Conservation (phyloP, 2,888 invertebrate species). For the Steromphala cineraria region DNA sequence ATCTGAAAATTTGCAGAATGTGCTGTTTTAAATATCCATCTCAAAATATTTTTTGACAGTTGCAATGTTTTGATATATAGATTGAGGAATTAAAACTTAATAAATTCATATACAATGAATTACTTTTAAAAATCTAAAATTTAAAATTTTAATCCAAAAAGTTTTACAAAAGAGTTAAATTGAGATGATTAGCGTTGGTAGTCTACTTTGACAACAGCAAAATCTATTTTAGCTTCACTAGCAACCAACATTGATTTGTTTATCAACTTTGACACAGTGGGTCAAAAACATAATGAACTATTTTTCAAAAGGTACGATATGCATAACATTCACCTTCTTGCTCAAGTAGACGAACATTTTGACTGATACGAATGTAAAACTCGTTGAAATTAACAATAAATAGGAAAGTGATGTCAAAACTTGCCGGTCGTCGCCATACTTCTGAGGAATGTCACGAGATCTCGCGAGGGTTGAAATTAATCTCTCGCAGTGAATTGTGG, state of each 20-base stretch:
- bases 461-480: background rate
- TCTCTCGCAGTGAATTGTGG: conserved; percentile 15
- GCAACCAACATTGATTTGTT: conserved; percentile 33
- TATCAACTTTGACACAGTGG: background rate
- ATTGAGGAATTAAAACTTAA: too few relatives aligned
- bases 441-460: conserved; percentile 12
- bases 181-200: background rate
- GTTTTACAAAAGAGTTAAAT: conserved; percentile 18
- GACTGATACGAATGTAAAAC: background rate
- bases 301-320: background rate
- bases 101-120: too few relatives aligned
- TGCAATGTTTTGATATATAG: too few relatives aligned
- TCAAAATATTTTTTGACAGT: too few relatives aligned
- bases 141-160: too few relatives aligned
- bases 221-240: conserved; percentile 6
- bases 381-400: background rate
- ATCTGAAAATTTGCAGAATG: conserved; percentile 80
- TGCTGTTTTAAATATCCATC: too few relatives aligned
- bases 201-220: background rate
- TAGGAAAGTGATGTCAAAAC: background rate
- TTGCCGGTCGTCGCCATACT: conserved; percentile 5
- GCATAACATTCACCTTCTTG: conserved; percentile 81
- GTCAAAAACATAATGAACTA: background rate
- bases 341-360: conserved; percentile 78
- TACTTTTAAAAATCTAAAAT: too few relatives aligned